These are phyloP conservation scores for Lagorchestes hirsutus DNA, from an alignment of 2,797 vertebrate species.

Conservation along the genomic window DNA sequence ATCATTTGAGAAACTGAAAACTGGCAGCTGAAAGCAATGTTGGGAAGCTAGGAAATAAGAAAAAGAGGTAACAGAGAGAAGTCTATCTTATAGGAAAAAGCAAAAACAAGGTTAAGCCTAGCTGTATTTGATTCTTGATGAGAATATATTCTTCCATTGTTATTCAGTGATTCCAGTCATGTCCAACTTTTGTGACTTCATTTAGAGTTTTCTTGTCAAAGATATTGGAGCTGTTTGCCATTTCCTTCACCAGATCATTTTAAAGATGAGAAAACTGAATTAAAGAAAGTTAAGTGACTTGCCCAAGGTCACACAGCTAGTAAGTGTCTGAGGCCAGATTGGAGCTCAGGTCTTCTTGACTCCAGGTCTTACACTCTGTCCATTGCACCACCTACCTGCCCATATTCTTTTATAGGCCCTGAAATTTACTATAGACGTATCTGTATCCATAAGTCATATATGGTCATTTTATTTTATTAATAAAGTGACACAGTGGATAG, in stretches of 20 bases:
- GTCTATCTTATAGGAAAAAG: neutral
- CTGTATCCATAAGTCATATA: neutral
- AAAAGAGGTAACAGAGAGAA: neutral
- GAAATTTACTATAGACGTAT: no score
- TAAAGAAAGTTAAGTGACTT: neutral
- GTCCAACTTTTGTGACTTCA: neutral
- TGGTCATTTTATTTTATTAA: neutral
- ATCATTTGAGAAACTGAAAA: slow-evolving; percentile 41
- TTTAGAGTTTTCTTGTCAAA: neutral
- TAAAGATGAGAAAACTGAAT: neutral
- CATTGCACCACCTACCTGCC: neutral
- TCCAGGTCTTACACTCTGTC: neutral
- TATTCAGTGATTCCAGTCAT: neutral
- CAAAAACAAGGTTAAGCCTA: neutral
- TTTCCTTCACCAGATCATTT: neutral
- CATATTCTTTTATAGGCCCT: no score
- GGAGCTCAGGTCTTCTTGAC: neutral
- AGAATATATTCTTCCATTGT: neutral
- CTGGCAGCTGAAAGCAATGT: slow-evolving; percentile 55
- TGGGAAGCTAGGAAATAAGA: neutral
- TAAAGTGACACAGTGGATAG: neutral
- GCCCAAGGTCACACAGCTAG: neutral
- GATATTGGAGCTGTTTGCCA: neutral
- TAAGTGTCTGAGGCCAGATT: neutral
- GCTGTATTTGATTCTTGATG: neutral